Conservation (phyloP, 2,797 vertebrate species). For the Characodon lateralis region DNA sequence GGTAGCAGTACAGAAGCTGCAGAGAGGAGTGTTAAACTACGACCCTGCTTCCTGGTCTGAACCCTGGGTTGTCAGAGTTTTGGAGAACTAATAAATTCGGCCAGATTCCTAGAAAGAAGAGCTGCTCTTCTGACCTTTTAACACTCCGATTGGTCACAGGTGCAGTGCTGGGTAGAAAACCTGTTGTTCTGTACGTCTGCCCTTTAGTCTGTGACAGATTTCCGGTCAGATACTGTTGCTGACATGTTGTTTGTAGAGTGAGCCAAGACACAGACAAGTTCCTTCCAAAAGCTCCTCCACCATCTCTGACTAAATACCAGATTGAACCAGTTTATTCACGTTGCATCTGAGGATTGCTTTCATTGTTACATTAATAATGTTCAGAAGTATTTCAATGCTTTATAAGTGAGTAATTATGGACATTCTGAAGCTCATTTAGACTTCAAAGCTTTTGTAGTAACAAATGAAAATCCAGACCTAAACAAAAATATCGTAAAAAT, state of each 20-base stretch:
- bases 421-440: neutral
- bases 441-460: constrained; percentile 3
- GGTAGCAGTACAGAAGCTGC: no score
- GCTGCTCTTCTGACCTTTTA: neutral
- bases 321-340: neutral
- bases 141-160: constrained; percentile 17
- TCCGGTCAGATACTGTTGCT: constrained; percentile 44
- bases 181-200: neutral
- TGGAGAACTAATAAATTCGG: no score
- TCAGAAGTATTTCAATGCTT: neutral
- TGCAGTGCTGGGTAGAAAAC: neutral
- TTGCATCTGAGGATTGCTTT: neutral
- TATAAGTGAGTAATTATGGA: neutral
- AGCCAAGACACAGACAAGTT: constrained; percentile 19
- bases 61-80: no score
- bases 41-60: no score
- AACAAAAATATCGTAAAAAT: neutral
- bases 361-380: neutral
- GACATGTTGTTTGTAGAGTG: constrained; percentile 18
- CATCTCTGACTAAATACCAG: neutral
- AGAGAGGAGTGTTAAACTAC: no score
- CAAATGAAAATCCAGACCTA: neutral
- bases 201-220: constrained; percentile 29
- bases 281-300: constrained; percentile 6
- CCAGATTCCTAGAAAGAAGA: no score